Conservation (phyloP, 1,140 invertebrate genomes). For the Zaprionus taronus region DNA sequence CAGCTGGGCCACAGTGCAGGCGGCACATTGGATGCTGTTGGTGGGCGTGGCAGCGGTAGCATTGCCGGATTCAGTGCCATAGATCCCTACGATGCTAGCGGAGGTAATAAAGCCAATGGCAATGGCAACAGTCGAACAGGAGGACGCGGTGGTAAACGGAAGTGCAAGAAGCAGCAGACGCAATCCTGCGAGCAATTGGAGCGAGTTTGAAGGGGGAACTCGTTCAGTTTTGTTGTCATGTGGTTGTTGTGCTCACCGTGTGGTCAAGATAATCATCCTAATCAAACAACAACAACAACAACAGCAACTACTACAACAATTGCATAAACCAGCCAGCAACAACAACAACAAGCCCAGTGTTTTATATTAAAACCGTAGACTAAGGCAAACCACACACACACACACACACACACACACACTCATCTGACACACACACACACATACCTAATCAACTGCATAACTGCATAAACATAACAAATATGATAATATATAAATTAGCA, state of each 20-base stretch:
- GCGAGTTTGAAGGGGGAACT: slow-evolving; percentile 42
- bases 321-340: slow-evolving; percentile 17
- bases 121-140: neutral
- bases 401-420: slow-evolving; percentile 13
- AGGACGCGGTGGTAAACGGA: slow-evolving; percentile 47
- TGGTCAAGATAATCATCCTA: neutral
- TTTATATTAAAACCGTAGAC: slow-evolving; percentile 80
- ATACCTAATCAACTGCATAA: slow-evolving; percentile 25
- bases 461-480: slow-evolving; percentile 7
- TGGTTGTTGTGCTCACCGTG: slow-evolving; percentile 15
- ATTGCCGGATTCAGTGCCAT: slow-evolving; percentile 60
- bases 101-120: slow-evolving; percentile 28
- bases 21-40: neutral
- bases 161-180: slow-evolving; percentile 68
- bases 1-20: slow-evolving; percentile 16
- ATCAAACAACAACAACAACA: slow-evolving; percentile 13
- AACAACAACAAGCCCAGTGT: slow-evolving; percentile 59
- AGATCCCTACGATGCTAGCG: slow-evolving; percentile 59
- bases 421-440: slow-evolving; percentile 23
- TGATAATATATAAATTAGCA: slow-evolving; percentile 3
- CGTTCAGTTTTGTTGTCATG: slow-evolving; percentile 11
- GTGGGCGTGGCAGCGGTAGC: slow-evolving; percentile 1
- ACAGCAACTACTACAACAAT: slow-evolving; percentile 21
- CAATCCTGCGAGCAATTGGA: slow-evolving; percentile 82
- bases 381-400: slow-evolving; percentile 37